A percentile compares a stretch with the other conserved stretches of the same genome.
These are phyloP conservation scores for Chloebia gouldiae DNA, from an alignment of 2,113 vertebrate genomes.

Conservation along the genomic window DNA sequence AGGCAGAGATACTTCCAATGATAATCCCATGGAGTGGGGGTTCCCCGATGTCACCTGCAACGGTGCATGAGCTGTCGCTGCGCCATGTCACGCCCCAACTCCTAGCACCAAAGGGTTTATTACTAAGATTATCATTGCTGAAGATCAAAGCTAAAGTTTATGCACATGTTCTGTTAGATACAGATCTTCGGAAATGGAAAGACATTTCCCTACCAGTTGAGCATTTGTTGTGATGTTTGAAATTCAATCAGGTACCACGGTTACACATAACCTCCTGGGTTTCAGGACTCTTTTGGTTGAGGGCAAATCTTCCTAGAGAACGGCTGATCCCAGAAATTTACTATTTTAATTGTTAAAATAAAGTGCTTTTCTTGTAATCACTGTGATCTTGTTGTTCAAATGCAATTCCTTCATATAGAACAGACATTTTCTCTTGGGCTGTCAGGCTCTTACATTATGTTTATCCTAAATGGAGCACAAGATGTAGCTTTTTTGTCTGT, in stretches of 20 bases:
- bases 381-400: slow-evolving; percentile 28
- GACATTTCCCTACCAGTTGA: slow-evolving; percentile 1
- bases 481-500: background rate
- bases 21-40: slow-evolving; percentile 37
- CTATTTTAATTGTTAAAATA: slow-evolving; percentile 31
- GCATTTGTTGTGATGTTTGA: slow-evolving; percentile 24
- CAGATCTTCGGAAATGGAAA: slow-evolving; percentile 46
- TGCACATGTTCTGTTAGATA: slow-evolving; percentile 55
- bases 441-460: background rate
- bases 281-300: background rate
- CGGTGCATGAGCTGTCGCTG: background rate
- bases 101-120: slow-evolving; percentile 78
- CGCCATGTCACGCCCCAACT: slow-evolving; percentile 43
- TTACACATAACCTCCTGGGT: slow-evolving; percentile 5
- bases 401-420: slow-evolving; percentile 32
- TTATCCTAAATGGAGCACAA: slow-evolving; percentile 32
- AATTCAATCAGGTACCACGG: slow-evolving; percentile 60
- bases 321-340: background rate
- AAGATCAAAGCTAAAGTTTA: slow-evolving; percentile 69
- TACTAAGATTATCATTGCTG: slow-evolving; percentile 74
- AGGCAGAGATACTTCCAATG: slow-evolving; percentile 18
- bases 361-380: slow-evolving; percentile 57
- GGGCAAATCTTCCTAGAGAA: slow-evolving; percentile 19
- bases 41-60: background rate
- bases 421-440: background rate